These are phyloP conservation scores for Agrochola litura DNA, from an alignment of 2,888 invertebrate species.

Conservation along the genomic window DNA sequence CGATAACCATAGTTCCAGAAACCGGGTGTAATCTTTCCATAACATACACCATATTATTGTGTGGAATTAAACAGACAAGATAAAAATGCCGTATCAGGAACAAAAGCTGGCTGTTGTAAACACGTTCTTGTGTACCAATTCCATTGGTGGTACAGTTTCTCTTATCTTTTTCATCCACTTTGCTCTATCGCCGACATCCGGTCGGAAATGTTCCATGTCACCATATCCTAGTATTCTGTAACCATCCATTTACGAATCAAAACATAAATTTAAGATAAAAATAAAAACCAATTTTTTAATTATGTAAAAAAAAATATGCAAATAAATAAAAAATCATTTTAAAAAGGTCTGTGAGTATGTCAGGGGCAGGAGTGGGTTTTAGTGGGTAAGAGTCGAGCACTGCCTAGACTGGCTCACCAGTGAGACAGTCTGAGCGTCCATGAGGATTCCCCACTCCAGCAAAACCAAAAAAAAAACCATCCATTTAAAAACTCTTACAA, in stretches of 20 bases:
- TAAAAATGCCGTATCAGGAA: not conserved
- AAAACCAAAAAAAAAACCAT: too few relatives aligned
- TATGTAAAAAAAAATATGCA: too few relatives aligned
- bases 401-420: too few relatives aligned
- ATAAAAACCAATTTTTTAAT: too few relatives aligned
- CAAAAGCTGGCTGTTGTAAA: not conserved
- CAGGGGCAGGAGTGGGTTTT: too few relatives aligned
- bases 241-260: not conserved
- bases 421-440: too few relatives aligned
- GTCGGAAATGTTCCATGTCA: conserved; percentile 19
- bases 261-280: too few relatives aligned
- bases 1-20: not conserved
- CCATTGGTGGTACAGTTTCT: conserved; percentile 5
- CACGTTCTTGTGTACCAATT: conserved; percentile 18
- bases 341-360: too few relatives aligned
- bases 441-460: too few relatives aligned
- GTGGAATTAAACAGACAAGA: not conserved
- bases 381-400: too few relatives aligned
- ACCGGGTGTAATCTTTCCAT: not conserved
- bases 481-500: conserved; percentile 2
- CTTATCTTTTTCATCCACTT: conserved; percentile 53
- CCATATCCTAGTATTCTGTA: conserved; percentile 6
- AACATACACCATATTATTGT: not conserved
- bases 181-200: conserved; percentile 19
- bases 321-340: too few relatives aligned